Evolutionary conservation across 1,140 invertebrate species (phyloP).

Genomic region (Sogatella furcifera): DNA sequence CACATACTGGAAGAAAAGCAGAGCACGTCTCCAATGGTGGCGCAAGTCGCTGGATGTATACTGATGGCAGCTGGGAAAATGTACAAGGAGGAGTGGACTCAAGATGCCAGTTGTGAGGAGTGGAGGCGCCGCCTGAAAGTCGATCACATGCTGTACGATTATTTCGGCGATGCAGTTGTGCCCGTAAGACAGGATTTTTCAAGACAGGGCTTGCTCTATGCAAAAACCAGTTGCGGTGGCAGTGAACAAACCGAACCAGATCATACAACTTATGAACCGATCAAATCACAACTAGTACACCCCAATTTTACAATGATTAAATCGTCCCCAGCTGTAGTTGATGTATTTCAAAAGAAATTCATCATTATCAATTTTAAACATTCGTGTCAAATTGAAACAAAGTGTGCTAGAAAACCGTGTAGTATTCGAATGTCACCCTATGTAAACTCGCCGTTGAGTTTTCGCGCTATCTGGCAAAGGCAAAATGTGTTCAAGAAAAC

Average conservation of each 20-base stretch:
- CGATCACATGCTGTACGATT: conserved; percentile 15
- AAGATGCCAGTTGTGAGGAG: conserved; percentile 3
- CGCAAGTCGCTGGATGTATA: conserved; percentile 11
- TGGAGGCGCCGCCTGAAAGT: conserved; percentile 11
- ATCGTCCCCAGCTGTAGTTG: too few relatives aligned
- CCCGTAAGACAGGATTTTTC: not conserved
- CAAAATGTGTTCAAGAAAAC: not conserved
- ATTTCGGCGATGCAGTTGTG: conserved; percentile 17
- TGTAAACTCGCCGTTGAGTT: not conserved
- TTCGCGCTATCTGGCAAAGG: not conserved
- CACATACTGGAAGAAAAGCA: conserved; percentile 8
- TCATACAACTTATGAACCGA: not conserved
- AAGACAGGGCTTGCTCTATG: not conserved
- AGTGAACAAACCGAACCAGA: not conserved
- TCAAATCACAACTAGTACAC: not conserved
- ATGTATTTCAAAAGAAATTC: not conserved
- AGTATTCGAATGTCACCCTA: not conserved
- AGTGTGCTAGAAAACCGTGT: not conserved
- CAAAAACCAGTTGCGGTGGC: not conserved
- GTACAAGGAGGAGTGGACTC: conserved; percentile 9
- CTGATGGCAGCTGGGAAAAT: conserved; percentile 14
- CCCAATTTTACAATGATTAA: not conserved
- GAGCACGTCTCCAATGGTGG: conserved; percentile 8
- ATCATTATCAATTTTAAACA: not conserved
- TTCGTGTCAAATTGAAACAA: not conserved